phyloP scores from a whole-genome alignment of 2,797 vertebrate species.

The Meda fulgida region DNA sequence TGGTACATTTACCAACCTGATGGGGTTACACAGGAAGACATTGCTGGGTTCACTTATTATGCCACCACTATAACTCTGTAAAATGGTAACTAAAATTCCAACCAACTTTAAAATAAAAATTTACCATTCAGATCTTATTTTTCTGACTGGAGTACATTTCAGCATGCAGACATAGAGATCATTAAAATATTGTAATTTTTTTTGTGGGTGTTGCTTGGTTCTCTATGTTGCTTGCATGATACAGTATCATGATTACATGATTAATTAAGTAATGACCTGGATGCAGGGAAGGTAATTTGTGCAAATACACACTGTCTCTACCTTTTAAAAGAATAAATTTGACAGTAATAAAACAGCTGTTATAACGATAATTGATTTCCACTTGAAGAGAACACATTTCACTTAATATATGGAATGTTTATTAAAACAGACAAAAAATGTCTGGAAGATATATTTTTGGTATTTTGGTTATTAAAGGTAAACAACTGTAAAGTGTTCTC shows the following conservation, averaged over 20 bases:
- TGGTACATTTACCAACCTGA: not conserved
- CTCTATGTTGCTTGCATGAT: not conserved
- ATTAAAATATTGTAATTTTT: too few species aligned
- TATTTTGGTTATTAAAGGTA: slow-evolving; percentile 44
- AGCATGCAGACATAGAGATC: not conserved
- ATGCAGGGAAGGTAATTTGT: slow-evolving; percentile 6
- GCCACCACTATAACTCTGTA: not conserved
- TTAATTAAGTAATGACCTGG: not conserved
- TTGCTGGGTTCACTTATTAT: not conserved
- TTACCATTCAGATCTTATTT: not conserved
- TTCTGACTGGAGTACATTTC: not conserved
- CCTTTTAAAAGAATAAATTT: not conserved
- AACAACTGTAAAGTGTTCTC: slow-evolving; percentile 20
- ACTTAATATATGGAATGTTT: slow-evolving; percentile 7
- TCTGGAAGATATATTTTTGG: not conserved
- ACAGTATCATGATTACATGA: not conserved
- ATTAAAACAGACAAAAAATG: slow-evolving; percentile 11
- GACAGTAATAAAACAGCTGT: not conserved
- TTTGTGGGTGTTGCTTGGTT: not conserved
- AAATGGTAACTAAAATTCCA: not conserved
- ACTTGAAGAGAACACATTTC: slow-evolving; percentile 5
- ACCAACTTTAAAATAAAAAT: not conserved
- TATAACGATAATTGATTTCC: not conserved
- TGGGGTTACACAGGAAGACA: not conserved
- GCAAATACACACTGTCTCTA: not conserved